Evolutionary conservation across 2,888 invertebrate genomes (phyloP).

Genomic region (Macrosoma leucophasiata): DNA sequence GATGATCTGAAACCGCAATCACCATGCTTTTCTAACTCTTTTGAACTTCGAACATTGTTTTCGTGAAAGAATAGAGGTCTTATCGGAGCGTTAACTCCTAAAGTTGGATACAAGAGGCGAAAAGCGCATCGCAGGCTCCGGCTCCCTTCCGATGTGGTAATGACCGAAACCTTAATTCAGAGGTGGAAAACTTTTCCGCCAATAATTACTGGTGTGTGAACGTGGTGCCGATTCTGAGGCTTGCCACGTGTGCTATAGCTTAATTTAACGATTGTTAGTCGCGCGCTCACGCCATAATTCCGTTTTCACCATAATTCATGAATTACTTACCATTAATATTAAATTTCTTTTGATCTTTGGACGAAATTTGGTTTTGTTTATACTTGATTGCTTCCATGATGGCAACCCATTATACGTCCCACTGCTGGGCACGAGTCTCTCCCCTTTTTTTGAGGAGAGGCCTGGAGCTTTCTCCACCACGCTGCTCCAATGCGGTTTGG

Average conservation of each 20-base stretch:
- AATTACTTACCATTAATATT: no score
- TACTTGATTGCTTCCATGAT: no score
- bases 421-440: no score
- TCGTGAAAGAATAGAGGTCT: slow-evolving; percentile 9
- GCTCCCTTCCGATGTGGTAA: slow-evolving; percentile 40
- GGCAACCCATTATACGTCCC: no score
- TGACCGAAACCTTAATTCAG: slow-evolving; percentile 41
- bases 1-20: no score
- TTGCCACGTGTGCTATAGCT: slow-evolving; percentile 31
- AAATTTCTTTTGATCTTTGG: no score
- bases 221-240: slow-evolving; percentile 39
- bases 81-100: slow-evolving; percentile 7
- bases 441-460: no score
- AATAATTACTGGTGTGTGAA: slow-evolving; percentile 61
- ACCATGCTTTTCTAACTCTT: no score
- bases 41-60: background rate
- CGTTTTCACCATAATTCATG: no score
- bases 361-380: no score
- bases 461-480: no score
- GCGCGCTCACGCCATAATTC: slow-evolving; percentile 22
- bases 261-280: slow-evolving; percentile 48
- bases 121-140: slow-evolving; percentile 20
- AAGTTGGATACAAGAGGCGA: slow-evolving; percentile 25
- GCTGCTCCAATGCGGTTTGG: no score
- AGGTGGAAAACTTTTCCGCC: slow-evolving; percentile 52